Base-by-base conservation (phyloP, 2,888 invertebrate genomes). In the Chalcosyrphus nemorum region DNA sequence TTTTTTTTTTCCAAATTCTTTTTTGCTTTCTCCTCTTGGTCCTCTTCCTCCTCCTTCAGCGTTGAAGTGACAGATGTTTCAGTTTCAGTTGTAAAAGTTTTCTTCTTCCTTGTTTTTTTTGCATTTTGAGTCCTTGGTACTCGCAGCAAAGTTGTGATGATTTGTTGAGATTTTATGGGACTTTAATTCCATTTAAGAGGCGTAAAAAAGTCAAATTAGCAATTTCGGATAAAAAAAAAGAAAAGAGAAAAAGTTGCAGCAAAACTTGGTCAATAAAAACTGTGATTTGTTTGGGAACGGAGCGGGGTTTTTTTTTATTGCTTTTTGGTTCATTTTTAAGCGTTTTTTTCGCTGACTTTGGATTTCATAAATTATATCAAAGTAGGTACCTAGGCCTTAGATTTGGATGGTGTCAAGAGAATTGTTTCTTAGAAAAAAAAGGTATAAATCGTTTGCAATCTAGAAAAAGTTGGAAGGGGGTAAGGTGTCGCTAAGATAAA, bases 61-160 rank as follows among this genome's bases (percentile, higher is more conserved):
- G n/a, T 11, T 27, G 13, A 2, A 13, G 47, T 74, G 68, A 63
- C 80, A 81, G 66, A 68, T 81, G 74, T 29, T 47, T 54, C 13
- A 17, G 74, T 29, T 47, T 54, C 13, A 17, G 80, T 47, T 80
- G 54, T 68, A 47, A 54, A 41, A 47, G 32, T 32, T 32, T 4
- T 7, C 7, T 17, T 24, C 4, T 24, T 24, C 24, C n/a, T n/a
- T n/a, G n/a, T n/a, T n/a, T 27, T 65, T 65, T 65, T 57, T 4
- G 11, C 52, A 27, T n/a, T 45, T 52, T n/a, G n/a, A 7, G 41
- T 52, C n/a, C 32, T 9, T 35, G 19, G 11, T n/a, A n/a, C n/a
- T n/a, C n/a, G n/a, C n/a, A n/a, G n/a, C n/a, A n/a, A 9, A 17
- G 27, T 29, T 19, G 43, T n/a, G 17, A 61, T 45, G 9, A 41